Evolutionary conservation across 37 sponge, comb jelly and placozoan genomes (phyloP).

Genomic region (Hexactinellida sp.): DNA sequence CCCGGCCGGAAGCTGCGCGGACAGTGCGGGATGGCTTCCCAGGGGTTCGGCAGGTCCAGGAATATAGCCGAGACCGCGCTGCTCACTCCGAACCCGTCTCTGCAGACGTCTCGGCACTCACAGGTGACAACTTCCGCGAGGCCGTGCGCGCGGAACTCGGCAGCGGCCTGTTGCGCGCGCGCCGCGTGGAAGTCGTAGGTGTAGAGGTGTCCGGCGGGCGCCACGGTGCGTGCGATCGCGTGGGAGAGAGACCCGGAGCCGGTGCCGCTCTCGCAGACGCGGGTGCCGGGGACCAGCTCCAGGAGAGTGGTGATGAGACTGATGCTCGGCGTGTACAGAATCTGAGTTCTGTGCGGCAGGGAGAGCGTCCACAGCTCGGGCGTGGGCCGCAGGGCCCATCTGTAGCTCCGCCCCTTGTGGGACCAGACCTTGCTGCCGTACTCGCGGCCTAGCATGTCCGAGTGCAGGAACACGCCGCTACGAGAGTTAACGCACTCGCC

Average conservation of each 20-base stretch:
- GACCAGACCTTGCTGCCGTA: conserved; percentile 59
- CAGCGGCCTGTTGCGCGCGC: conserved; percentile 55
- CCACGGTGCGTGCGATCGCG: conserved; percentile 65
- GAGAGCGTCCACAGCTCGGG: conserved; percentile 92
- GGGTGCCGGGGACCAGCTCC: conserved; percentile 67
- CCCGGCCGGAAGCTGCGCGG: background rate
- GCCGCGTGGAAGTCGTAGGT: conserved; percentile 89
- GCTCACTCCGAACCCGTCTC: conserved; percentile 70
- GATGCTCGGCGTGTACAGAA: conserved; percentile 78
- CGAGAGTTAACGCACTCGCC: conserved; percentile 53
- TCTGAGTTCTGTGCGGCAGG: conserved; percentile 93
- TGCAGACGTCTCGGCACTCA: conserved; percentile 67
- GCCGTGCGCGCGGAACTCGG: conserved; percentile 74
- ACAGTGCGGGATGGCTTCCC: conserved; percentile 52
- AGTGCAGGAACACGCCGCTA: conserved; percentile 65
- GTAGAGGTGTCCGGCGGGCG: conserved; percentile 80
- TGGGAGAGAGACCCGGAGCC: conserved; percentile 95
- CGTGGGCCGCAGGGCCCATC: conserved; percentile 60
- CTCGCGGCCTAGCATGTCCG: conserved; percentile 58
- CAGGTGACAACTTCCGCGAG: conserved; percentile 61
- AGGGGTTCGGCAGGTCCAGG: conserved; percentile 78
- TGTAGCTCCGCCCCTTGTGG: conserved; percentile 57
- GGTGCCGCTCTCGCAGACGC: conserved; percentile 79
- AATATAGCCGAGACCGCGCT: conserved; percentile 51
- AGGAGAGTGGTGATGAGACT: conserved; percentile 59